A percentile compares a stretch with the other conserved stretches of the same genome.
Conservation (phyloP, 2,888 invertebrate genomes). For the Meganola albula region DNA sequence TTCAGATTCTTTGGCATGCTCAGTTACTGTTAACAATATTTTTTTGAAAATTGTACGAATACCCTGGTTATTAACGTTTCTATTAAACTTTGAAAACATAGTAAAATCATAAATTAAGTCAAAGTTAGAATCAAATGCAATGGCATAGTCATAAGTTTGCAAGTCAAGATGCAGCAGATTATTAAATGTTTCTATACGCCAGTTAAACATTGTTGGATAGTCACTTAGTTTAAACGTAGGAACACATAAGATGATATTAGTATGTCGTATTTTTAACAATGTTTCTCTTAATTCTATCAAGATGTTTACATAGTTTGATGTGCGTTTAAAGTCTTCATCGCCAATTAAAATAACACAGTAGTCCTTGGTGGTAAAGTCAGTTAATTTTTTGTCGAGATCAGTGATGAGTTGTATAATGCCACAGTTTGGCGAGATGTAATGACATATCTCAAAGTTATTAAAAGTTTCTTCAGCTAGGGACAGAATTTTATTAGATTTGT, state of each 20-base stretch:
- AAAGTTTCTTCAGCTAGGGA: constrained; percentile 1
- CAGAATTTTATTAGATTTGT: constrained; percentile 3
- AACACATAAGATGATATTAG: constrained; percentile 1
- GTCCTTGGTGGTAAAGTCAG: not conserved
- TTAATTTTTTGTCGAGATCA: not conserved
- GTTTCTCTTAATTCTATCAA: constrained; percentile 1
- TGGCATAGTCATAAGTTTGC: not conserved
- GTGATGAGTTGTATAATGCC: not conserved
- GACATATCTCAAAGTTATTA: constrained; percentile 1
- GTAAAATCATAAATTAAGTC: constrained; percentile 1
- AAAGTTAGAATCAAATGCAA: not conserved
- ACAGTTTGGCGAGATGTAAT: constrained; percentile 3
- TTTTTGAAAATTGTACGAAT: not conserved
- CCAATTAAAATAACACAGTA: constrained; percentile 1
- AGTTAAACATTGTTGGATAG: not conserved
- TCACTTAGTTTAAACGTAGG: constrained; percentile 1
- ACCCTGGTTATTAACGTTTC: not conserved
- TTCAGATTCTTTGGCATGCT: not conserved
- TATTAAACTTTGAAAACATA: constrained; percentile 1
- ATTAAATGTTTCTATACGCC: too few relatives aligned
- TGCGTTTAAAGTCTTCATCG: not conserved
- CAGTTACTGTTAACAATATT: not conserved
- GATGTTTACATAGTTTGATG: constrained; percentile 1
- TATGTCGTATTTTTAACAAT: constrained; percentile 1
- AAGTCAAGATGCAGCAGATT: not conserved